phyloP scores from a whole-genome alignment of 2,797 vertebrate species.

The Caiman crocodilus region DNA sequence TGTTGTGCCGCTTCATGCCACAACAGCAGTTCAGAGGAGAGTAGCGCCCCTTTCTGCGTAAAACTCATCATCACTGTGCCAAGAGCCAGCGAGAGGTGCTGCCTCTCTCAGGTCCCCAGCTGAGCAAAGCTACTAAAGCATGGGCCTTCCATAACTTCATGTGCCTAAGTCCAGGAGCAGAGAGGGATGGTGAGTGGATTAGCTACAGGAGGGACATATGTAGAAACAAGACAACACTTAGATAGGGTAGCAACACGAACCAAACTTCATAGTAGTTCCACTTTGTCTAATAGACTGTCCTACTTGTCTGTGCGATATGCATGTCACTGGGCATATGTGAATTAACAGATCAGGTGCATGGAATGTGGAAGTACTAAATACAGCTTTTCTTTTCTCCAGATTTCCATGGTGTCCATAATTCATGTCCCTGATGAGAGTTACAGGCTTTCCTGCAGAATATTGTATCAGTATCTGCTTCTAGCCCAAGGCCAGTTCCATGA shows the following conservation, averaged over 20 bases:
- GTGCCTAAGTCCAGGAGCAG: background rate
- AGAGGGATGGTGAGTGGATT: background rate
- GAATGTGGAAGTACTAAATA: conserved; percentile 22
- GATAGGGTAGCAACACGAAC: background rate
- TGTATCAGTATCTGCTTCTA: conserved; percentile 94
- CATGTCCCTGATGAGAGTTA: conserved; percentile 93
- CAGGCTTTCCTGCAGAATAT: conserved; percentile 87
- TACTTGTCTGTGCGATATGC: background rate
- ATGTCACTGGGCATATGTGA: background rate
- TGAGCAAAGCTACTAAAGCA: background rate
- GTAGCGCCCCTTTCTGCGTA: background rate
- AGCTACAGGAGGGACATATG: background rate
- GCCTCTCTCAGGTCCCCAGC: background rate
- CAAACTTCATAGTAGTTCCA: background rate
- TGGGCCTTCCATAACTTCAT: background rate
- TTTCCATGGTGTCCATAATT: conserved; percentile 90
- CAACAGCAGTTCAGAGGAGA: too few species aligned
- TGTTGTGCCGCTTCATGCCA: background rate
- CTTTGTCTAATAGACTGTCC: background rate
- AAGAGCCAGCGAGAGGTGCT: background rate
- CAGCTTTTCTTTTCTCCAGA: conserved; percentile 75
- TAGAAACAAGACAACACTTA: background rate
- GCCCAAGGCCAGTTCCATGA: conserved; percentile 92
- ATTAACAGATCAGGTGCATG: background rate
- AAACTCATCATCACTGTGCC: background rate